A percentile compares a stretch with the other conserved stretches of the same genome.
Conservation (phyloP, 2,113 vertebrate species). For the Burhinus oedicnemus region DNA sequence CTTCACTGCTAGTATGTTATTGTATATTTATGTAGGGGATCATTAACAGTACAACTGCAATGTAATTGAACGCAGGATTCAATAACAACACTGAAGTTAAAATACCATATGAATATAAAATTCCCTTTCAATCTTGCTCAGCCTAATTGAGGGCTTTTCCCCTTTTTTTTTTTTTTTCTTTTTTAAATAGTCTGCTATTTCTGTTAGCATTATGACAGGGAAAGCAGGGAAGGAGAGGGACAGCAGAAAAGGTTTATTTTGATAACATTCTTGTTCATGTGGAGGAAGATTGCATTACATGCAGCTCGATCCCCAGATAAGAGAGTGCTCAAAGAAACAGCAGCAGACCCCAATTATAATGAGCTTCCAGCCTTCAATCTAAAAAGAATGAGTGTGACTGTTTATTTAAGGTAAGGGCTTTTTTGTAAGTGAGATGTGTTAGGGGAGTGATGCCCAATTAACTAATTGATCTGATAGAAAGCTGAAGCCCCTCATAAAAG, state of each 20-base stretch:
- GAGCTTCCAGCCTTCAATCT: not conserved
- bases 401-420: not conserved
- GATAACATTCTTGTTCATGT: slow-evolving; percentile 20
- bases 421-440: not conserved
- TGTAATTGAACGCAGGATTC: slow-evolving; percentile 39
- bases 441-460: not conserved
- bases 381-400: not conserved
- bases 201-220: not conserved
- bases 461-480: slow-evolving; percentile 9
- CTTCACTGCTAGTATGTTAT: not conserved
- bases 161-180: no score
- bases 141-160: not conserved
- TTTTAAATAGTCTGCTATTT: not conserved
- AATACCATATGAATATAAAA: slow-evolving; percentile 32
- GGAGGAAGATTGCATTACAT: slow-evolving; percentile 46
- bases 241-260: slow-evolving; percentile 44
- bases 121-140: not conserved
- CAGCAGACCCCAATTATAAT: not conserved
- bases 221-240: not conserved
- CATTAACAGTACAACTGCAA: slow-evolving; percentile 25
- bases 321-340: slow-evolving; percentile 43
- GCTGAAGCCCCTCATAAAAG: not conserved
- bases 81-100: slow-evolving; percentile 42
- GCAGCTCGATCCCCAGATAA: slow-evolving; percentile 35
- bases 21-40: slow-evolving; percentile 26